A percentile compares a stretch with the other conserved stretches of the same genome.
Evolutionary conservation across 2,888 invertebrate genomes (phyloP).

Genomic region (Lycaena phlaeas): DNA sequence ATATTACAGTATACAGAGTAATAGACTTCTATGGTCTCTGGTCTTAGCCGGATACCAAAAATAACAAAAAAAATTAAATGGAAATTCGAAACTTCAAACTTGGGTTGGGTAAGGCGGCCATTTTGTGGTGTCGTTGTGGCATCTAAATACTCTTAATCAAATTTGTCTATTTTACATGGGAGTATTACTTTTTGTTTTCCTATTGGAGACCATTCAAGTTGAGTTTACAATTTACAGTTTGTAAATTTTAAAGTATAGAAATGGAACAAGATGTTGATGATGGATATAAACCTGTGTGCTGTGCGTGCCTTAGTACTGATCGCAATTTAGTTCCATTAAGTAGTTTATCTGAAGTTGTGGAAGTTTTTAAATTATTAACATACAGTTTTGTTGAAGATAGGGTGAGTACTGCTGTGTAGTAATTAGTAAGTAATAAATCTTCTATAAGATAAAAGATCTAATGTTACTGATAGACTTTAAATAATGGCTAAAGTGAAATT

Average conservation of each 20-base stretch:
- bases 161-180: conserved; percentile 71
- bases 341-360: conserved; percentile 35
- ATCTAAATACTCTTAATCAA: conserved; percentile 46
- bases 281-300: conserved; percentile 41
- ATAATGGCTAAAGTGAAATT: too few species aligned
- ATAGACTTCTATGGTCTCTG: too few species aligned
- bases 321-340: conserved; percentile 46
- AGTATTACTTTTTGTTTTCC: conserved; percentile 71
- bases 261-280: conserved; percentile 63
- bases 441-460: too few species aligned
- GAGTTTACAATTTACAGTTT: conserved; percentile 17
- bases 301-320: conserved; percentile 52
- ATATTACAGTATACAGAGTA: too few species aligned
- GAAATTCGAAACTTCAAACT: too few species aligned
- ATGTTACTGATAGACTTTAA: too few species aligned
- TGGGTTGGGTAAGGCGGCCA: conserved; percentile 51
- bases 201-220: conserved; percentile 37
- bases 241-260: conserved; percentile 24
- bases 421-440: too few species aligned
- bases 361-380: conserved; percentile 53
- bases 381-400: conserved; percentile 55
- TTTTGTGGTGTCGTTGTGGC: conserved; percentile 66
- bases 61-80: too few species aligned
- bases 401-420: too few species aligned
- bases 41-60: too few species aligned